Base-by-base conservation (phyloP, 2,888 invertebrate species). In the Campopleginae sp. region DNA sequence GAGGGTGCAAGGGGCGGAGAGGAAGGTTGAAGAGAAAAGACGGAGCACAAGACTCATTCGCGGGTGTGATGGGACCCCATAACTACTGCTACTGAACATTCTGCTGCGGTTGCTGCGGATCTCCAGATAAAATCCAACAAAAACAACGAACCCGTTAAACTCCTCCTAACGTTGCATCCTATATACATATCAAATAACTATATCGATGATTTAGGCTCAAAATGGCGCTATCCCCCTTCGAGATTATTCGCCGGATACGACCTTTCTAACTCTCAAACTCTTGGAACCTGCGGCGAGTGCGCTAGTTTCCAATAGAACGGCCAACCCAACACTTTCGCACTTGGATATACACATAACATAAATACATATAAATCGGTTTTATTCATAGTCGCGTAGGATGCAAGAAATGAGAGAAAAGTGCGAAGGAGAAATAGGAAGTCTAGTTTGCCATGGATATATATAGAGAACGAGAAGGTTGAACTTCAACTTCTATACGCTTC, bases 141-240 rank as follows among this genome's bases (percentile, higher is more conserved):
- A 91, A 91, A 91, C 88, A 89, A 89, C 86, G 89, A 89, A 90
- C 89, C 91, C 91, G 91, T 91, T 91, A 91, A 89, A 58, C 58
- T 58, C 14, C 58, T 58, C 88, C 86, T 87, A 51, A n/a, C 79
- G 88, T 80, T 78, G 70, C 65, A 79, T 78, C 42, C 19, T 27
- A 27, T 61, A 54, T 46, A 44, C 66, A 23, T 61, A 72, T 12
- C 33, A 23, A 31, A 77, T 42, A 44, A 48, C 12, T 17, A 51
- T 14, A 54, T 65, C 23, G 42, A 44, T 27, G 74, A 44, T 74
- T n/a, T 27, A 42, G 72, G 23, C 72, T n/a, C 44, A n/a, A 61
- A 61, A 74, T 27, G 38, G 74, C 42, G 33, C 61, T 38, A 46
- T 17, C 4, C 63, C 27, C 14, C 3, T 38, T 19, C 8, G 7